These are phyloP conservation scores for Axea sp. DNA, from an alignment of 2,888 invertebrate species.

Conservation along the genomic window DNA sequence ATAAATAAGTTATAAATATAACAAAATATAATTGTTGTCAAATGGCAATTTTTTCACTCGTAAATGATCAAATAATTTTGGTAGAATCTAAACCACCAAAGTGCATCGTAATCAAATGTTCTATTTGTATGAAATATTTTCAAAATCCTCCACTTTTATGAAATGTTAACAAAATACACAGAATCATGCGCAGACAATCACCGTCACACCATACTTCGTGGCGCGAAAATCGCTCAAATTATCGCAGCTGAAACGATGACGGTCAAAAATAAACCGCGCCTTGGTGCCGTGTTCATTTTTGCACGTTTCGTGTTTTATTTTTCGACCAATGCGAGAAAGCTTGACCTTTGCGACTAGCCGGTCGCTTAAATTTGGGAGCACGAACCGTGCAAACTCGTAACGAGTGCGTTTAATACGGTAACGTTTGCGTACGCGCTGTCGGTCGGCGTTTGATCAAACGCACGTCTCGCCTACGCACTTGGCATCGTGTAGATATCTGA, in stretches of 20 bases:
- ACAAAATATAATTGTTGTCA: too few species aligned
- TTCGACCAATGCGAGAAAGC: constrained; percentile 10
- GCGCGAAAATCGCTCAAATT: background rate
- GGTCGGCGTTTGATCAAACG: constrained; percentile 77
- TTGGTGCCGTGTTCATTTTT: constrained; percentile 15
- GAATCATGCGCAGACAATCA: too few species aligned
- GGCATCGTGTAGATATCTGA: constrained; percentile 70
- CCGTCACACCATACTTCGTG: too few species aligned
- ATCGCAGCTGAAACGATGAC: constrained; percentile 10
- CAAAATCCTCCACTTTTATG: too few species aligned
- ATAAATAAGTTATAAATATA: too few species aligned
- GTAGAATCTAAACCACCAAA: too few species aligned
- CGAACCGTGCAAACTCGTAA: constrained; percentile 61
- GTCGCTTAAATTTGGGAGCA: constrained; percentile 62
- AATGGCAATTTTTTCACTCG: too few species aligned
- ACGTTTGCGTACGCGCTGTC: constrained; percentile 61
- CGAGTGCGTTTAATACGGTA: constrained; percentile 64
- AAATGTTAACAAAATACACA: too few species aligned
- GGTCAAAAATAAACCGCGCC: background rate
- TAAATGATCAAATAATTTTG: too few species aligned
- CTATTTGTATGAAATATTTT: too few species aligned
- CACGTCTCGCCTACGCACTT: constrained; percentile 78
- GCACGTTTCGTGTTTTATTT: constrained; percentile 6
- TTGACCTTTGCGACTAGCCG: constrained; percentile 43
- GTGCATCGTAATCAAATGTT: too few species aligned